Percentiles rank a stretch among this genome's conserved stretches.
Evolutionary conservation across 1,140 invertebrate genomes (phyloP).

Genomic region (Cotesia glomerata): DNA sequence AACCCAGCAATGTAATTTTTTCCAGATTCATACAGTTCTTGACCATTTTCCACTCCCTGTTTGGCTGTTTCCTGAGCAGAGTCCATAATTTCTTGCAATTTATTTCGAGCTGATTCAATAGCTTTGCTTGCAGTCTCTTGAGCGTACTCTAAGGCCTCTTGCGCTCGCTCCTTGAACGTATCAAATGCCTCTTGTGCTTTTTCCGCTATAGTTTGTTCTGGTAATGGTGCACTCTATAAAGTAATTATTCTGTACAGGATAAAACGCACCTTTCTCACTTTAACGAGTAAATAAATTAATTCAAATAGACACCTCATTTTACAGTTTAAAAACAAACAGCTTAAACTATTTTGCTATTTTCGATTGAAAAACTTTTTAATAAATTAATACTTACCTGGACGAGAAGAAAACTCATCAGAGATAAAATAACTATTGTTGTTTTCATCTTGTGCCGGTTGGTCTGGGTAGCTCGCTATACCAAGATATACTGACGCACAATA

Average conservation of each 20-base stretch:
- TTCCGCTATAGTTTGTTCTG: slow-evolving; percentile 10
- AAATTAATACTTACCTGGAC: slow-evolving; percentile 18
- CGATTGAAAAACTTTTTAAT: no score
- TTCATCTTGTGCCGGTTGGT: neutral
- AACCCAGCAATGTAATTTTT: neutral
- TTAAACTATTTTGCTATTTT: no score
- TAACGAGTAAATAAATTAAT: neutral
- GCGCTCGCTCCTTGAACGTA: slow-evolving; percentile 7
- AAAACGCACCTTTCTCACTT: neutral
- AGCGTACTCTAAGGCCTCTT: slow-evolving; percentile 7
- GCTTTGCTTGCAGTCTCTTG: slow-evolving; percentile 11
- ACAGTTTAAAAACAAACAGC: neutral
- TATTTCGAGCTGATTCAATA: slow-evolving; percentile 6
- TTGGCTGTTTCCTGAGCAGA: slow-evolving; percentile 15
- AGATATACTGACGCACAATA: no score
- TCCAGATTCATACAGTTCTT: neutral
- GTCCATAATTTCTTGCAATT: slow-evolving; percentile 5
- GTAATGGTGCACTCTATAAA: slow-evolving; percentile 1
- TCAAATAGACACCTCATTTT: neutral
- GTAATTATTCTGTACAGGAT: neutral
- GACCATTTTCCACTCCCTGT: neutral
- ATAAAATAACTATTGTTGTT: neutral
- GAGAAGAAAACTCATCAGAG: neutral
- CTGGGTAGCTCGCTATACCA: no score
- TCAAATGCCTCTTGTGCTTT: slow-evolving; percentile 22